Base-by-base conservation (phyloP, 1,140 invertebrate genomes). In the Drosophila elegans region DNA sequence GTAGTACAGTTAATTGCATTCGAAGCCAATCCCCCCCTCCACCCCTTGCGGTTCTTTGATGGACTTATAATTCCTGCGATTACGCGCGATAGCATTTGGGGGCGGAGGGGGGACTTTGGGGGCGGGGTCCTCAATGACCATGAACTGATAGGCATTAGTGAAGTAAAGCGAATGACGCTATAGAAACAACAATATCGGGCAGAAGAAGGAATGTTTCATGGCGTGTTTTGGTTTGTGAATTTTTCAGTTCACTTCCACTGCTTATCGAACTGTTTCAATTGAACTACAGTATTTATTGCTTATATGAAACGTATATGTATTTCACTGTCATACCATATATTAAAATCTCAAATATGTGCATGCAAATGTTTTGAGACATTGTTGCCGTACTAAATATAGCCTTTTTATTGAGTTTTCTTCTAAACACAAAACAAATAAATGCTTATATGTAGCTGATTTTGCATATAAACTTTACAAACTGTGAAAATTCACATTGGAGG, bases 51-150 rank as follows among this genome's bases (percentile, higher is more conserved):
- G 7, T 27, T 13, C 6, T 45, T 74, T 64, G 64, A 74, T 75
- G 73, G 60, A 45, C 42, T 34, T 64, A 64, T 75, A 75, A 75
- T 75, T 57, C 53, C 71, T 25, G 60, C 66, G 73, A 75, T 75
- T 75, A 74, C 72, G 61, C 36, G 4, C 21, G 9, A 27, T 46
- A 13, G 25, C 39, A 34, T 21, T 10, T 21, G 16, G 16, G 16
- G 16, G 42, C 21, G 41, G 12, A 13, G 3, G 48, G 29, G 29
- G 48, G n/a, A 3, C 12, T 48, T 48, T 48, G 27, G 66, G 29
- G 49, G 34, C 16, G 9, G 27, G 41, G 34, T 46, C 34, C 32
- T 34, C 56, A 66, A 11, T 74, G 71, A 45, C 60, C 71, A 38
- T 75, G 73, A 75, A 75, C 72, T 66, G 72, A 75, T 75, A 66